Conservation (phyloP, 2,113 vertebrate genomes). For the Chloropsis cyanopogon region DNA sequence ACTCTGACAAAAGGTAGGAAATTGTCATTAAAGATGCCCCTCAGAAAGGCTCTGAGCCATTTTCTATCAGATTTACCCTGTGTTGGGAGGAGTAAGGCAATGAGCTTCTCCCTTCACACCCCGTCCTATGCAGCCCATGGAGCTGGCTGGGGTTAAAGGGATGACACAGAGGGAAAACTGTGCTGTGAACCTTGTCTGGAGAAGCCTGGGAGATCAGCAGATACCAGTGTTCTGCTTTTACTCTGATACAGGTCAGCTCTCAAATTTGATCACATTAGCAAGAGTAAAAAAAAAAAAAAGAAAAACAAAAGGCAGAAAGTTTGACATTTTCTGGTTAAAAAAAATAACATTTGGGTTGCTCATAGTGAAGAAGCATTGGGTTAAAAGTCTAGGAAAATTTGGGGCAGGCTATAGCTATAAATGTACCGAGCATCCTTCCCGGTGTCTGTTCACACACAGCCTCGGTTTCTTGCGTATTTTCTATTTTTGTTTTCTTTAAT, state of each 20-base stretch:
- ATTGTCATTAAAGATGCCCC: not conserved
- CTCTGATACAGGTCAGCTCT: not conserved
- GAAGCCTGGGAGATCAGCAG: not conserved
- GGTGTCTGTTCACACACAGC: not conserved
- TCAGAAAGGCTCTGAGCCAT: not conserved
- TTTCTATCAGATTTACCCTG: not conserved
- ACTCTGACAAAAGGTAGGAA: not conserved
- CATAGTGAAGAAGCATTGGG: not conserved
- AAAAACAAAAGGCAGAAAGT: not conserved
- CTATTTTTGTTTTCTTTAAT: conserved; percentile 39
- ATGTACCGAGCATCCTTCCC: not conserved
- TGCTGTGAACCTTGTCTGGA: not conserved
- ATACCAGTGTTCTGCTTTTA: not conserved
- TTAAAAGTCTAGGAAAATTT: not conserved
- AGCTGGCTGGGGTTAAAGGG: not conserved
- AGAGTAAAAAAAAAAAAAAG: not conserved
- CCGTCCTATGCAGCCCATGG: not conserved
- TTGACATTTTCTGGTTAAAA: not conserved
- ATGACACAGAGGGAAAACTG: not conserved
- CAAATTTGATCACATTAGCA: not conserved
- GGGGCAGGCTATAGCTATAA: not conserved
- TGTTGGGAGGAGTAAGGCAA: not conserved
- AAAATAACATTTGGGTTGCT: not conserved
- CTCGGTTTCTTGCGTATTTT: not conserved
- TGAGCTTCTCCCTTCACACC: not conserved